phyloP scores from a whole-genome alignment of 2,797 vertebrate species.

The Pampus argenteus region DNA sequence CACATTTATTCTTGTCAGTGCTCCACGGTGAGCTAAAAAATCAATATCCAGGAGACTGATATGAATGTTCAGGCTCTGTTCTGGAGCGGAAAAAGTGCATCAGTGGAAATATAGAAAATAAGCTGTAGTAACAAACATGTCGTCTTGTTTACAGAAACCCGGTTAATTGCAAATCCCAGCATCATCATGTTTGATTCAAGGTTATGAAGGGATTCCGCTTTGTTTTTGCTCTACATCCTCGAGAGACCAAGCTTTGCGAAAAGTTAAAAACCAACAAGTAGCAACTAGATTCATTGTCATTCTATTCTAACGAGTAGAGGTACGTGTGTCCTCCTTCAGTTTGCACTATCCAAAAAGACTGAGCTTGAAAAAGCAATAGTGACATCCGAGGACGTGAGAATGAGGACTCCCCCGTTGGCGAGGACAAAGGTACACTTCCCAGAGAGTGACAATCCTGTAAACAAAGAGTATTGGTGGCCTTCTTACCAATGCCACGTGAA shows the following conservation, averaged over 20 bases:
- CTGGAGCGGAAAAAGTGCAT: conserved; percentile 1
- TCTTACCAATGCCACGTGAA: conserved; percentile 48
- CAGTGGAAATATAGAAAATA: conserved; percentile 1
- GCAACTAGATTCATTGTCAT: conserved; percentile 35
- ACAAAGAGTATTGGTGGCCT: conserved; percentile 28
- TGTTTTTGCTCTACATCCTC: conserved; percentile 22
- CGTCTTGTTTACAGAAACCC: conserved; percentile 19
- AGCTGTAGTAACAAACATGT: conserved; percentile 19
- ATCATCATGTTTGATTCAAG: conserved; percentile 14
- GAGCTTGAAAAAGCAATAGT: conserved; percentile 34
- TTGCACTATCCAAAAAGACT: conserved; percentile 61
- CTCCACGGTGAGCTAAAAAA: conserved; percentile 9
- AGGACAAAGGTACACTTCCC: conserved; percentile 28
- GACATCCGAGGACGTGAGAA: background rate
- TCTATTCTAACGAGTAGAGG: conserved; percentile 23
- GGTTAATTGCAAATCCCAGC: background rate
- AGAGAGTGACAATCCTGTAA: conserved; percentile 47
- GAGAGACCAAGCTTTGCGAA: conserved; percentile 20
- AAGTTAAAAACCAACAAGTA: conserved; percentile 24
- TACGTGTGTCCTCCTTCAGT: conserved; percentile 26
- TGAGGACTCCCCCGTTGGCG: background rate
- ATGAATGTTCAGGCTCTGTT: conserved; percentile 5
- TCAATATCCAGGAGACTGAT: conserved; percentile 4
- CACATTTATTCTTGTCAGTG: conserved; percentile 25
- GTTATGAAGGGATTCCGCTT: conserved; percentile 9